phyloP scores from a whole-genome alignment of 2,113 vertebrate genomes.

The Eidolon helvum region DNA sequence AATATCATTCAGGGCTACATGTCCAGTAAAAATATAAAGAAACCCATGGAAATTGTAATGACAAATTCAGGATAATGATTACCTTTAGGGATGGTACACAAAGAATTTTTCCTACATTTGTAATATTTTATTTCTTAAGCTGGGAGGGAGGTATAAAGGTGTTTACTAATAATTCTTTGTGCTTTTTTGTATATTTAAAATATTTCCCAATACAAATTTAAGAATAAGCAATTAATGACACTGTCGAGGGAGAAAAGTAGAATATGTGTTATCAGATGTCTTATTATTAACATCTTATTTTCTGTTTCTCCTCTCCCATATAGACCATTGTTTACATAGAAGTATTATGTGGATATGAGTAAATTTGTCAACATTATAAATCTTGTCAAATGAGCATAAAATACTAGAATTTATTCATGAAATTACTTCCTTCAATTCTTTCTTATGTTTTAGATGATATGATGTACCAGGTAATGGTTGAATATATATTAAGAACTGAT shows the following conservation, averaged over 20 bases:
- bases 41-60: background rate
- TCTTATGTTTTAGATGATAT: background rate
- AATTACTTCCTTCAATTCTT: background rate
- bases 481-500: background rate
- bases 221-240: background rate
- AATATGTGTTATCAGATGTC: background rate
- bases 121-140: slow-evolving; percentile 35
- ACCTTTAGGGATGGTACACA: background rate
- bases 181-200: background rate
- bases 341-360: background rate
- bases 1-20: background rate
- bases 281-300: background rate
- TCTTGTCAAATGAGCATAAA: slow-evolving; percentile 8
- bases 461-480: background rate
- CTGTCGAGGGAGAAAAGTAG: background rate
- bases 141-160: background rate
- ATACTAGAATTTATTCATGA: background rate
- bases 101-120: background rate
- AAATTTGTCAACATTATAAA: background rate
- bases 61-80: background rate
- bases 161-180: background rate
- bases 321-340: background rate
- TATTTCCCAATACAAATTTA: background rate
- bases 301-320: background rate
- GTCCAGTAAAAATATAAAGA: background rate